phyloP scores from a whole-genome alignment of 2,888 invertebrate species.

The Habrosyne pyritoides region DNA sequence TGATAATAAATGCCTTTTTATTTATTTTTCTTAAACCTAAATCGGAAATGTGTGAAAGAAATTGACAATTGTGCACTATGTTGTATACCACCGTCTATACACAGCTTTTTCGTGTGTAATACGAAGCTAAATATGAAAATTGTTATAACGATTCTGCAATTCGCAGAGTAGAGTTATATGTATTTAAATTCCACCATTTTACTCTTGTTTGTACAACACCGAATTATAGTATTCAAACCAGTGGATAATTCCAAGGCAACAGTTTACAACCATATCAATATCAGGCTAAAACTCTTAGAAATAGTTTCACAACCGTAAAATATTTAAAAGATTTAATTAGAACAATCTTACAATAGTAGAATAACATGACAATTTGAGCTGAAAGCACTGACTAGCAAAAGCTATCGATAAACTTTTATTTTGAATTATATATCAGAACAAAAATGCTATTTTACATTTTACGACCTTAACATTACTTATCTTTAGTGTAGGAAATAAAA shows the following conservation, averaged over 20 bases:
- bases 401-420: conserved; percentile 14
- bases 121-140: not conserved
- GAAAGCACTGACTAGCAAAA: conserved; percentile 27
- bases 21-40: not conserved
- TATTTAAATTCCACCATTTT: not conserved
- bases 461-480: no score
- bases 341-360: not conserved
- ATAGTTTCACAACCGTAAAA: conserved; percentile 42
- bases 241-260: not conserved
- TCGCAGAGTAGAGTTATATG: not conserved
- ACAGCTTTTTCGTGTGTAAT: not conserved
- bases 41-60: not conserved
- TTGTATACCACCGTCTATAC: not conserved
- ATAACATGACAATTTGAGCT: conserved; percentile 11
- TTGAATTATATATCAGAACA: no score
- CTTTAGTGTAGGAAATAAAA: no score
- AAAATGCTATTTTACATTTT: no score
- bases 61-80: not conserved
- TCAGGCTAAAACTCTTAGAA: conserved; percentile 16
- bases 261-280: not conserved
- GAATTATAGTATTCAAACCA: not conserved
- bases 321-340: conserved; percentile 23
- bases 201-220: not conserved
- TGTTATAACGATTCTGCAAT: not conserved
- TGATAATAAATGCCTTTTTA: not conserved